A percentile compares a stretch with the other conserved stretches of the same genome.
Evolutionary conservation across 2,797 vertebrate species (phyloP).

Genomic region (Danio kyathit): DNA sequence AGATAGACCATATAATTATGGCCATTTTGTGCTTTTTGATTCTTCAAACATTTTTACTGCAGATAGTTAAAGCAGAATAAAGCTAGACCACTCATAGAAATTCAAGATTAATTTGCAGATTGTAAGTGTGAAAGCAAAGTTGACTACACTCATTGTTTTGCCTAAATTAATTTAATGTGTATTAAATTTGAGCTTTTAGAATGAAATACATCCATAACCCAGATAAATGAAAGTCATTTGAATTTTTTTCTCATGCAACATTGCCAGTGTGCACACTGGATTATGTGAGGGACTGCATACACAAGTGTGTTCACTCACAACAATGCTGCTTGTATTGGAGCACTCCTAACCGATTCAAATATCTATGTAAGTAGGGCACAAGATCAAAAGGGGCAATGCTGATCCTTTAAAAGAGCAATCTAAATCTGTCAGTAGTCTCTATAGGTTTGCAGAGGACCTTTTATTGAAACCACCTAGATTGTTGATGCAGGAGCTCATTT

Average conservation of each 20-base stretch:
- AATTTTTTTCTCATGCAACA: not conserved
- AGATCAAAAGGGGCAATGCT: constrained; percentile 26
- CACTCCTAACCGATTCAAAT: constrained; percentile 28
- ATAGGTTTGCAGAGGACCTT: constrained; percentile 20
- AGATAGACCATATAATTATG: not conserved
- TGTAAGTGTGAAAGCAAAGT: not conserved
- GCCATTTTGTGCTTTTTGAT: too few species aligned
- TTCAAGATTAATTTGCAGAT: too few species aligned
- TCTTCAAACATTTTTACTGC: too few species aligned
- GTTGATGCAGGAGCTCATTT: constrained; percentile 45
- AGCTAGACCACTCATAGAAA: too few species aligned
- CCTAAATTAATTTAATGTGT: not conserved
- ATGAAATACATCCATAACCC: not conserved
- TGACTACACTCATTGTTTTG: not conserved
- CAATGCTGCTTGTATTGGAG: constrained; percentile 7
- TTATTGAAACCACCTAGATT: constrained; percentile 45
- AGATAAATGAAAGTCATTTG: not conserved
- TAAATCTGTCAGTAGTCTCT: constrained; percentile 35
- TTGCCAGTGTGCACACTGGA: not conserved
- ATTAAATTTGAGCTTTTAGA: not conserved
- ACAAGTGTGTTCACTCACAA: constrained; percentile 15
- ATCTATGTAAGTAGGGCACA: constrained; percentile 17
- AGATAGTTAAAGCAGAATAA: too few species aligned
- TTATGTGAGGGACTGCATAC: not conserved
- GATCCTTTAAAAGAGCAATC: constrained; percentile 27